phyloP scores from a whole-genome alignment of 2,113 vertebrate species.

The Chloroceryle aenea region DNA sequence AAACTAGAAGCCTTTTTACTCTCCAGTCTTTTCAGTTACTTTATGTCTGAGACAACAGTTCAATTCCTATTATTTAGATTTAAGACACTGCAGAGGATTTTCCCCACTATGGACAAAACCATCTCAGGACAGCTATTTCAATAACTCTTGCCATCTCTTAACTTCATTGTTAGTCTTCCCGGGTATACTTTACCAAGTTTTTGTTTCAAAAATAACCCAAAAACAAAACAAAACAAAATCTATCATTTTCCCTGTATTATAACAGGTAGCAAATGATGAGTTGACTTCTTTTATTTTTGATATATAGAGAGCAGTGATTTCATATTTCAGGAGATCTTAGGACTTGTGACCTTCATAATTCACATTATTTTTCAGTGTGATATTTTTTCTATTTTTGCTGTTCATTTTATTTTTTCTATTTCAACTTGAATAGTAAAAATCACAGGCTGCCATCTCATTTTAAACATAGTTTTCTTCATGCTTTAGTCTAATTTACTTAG shows the following conservation, averaged over 20 bases:
- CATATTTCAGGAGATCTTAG: slow-evolving; percentile 28
- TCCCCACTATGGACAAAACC: not conserved
- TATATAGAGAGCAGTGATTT: slow-evolving; percentile 7
- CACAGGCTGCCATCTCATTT: not conserved
- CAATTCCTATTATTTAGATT: not conserved
- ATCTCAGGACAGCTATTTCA: not conserved
- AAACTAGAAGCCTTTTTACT: not conserved
- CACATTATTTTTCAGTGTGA: not conserved
- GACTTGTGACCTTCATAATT: slow-evolving; percentile 4
- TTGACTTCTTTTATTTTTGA: not conserved
- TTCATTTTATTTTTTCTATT: not conserved
- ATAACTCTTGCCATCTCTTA: not conserved
- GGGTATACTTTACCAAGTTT: not conserved
- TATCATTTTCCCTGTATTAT: not conserved
- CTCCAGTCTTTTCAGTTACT: not conserved
- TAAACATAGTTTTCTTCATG: not conserved
- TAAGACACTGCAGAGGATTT: not conserved
- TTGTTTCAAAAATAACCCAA: not conserved
- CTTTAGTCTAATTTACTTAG: not conserved
- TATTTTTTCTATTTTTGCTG: not conserved
- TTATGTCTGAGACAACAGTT: not conserved
- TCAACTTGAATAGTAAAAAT: not conserved
- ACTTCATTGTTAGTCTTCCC: not conserved
- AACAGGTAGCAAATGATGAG: not conserved
- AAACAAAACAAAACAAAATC: not conserved